Evolutionary conservation across 2,888 invertebrate species (phyloP), one percentile per base, ranked within the genome.

Genomic region (Cheilosia grossa): DNA sequence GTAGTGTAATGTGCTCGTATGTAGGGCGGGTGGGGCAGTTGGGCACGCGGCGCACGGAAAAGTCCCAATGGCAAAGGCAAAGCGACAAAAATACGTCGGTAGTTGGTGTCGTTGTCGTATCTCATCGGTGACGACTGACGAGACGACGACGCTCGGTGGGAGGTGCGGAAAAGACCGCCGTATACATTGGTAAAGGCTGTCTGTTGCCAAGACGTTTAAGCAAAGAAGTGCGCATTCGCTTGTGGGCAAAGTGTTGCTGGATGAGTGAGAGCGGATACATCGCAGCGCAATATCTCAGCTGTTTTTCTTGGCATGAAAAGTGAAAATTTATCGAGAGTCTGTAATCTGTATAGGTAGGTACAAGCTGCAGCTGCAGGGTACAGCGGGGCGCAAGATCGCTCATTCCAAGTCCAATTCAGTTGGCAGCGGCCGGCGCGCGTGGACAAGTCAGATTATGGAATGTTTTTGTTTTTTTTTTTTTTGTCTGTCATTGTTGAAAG

Each of bases 51-150:
- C 54, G 33, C 13, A 49, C 44, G 78, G 70, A 78, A 78, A 69
- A 78, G 56, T 79, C 72, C 64, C 17, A 47, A 47, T 17, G 33
- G 33, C 63, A 78, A 78, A 70, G 78, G 69, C 78, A 70, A 33
- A 54, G 7, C 61, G 47, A 61, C 44, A 33, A 56, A 47, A 51
- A 49, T 51, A 51, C 49, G 59, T 6, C 1, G 27, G 9, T 30
- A 2, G 37, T 17, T n/a, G 24, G 49, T 54, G 44, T 53, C 61
- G 47, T 24, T 6, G 47, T 49, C 61, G 61, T 21, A 67, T 42
- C 66, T 51, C 67, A 77, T 69, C 69, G 53, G 47, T 69, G 44
- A 27, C 17, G 66, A 59, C 37, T 69, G 44, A 27, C 17, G 66
- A 59, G 44, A 27, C 17, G 66, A 59, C 24, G 56, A 59, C 67